phyloP scores from a whole-genome alignment of 2,113 vertebrate species.

The Pantherophis guttatus region DNA sequence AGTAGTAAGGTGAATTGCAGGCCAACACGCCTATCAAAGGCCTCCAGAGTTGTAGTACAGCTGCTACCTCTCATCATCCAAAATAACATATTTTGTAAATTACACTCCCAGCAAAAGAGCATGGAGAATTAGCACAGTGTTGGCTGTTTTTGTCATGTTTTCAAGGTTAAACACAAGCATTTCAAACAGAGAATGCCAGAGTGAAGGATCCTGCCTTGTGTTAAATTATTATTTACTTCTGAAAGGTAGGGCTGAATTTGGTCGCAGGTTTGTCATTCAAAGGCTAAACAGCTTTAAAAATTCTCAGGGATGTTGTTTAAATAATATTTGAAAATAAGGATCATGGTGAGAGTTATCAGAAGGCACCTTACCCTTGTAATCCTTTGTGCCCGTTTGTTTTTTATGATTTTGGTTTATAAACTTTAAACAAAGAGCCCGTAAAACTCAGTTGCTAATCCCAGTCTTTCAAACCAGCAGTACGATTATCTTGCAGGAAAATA shows the following conservation, averaged over 20 bases:
- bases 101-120: not conserved
- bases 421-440: accelerated
- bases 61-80: not conserved
- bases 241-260: not conserved
- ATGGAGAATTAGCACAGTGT: not conserved
- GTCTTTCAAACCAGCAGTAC: not conserved
- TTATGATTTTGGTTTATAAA: slow-evolving; percentile 14
- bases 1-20: not conserved
- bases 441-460: not conserved
- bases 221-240: accelerated
- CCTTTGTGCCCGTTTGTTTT: not conserved
- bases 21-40: not conserved
- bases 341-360: slow-evolving; percentile 14
- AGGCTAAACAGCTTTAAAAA: not conserved
- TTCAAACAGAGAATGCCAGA: not conserved
- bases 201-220: accelerated
- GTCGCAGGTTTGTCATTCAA: not conserved
- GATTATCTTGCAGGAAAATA: not conserved
- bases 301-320: slow-evolving; percentile 19
- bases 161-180: slow-evolving; percentile 14
- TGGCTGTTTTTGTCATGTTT: slow-evolving; percentile 36
- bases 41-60: not conserved
- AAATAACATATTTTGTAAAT: not conserved
- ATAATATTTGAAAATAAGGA: not conserved
- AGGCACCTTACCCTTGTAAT: not conserved